phyloP scores from a whole-genome alignment of 2,888 invertebrate species.

The Panzeria rudis region DNA sequence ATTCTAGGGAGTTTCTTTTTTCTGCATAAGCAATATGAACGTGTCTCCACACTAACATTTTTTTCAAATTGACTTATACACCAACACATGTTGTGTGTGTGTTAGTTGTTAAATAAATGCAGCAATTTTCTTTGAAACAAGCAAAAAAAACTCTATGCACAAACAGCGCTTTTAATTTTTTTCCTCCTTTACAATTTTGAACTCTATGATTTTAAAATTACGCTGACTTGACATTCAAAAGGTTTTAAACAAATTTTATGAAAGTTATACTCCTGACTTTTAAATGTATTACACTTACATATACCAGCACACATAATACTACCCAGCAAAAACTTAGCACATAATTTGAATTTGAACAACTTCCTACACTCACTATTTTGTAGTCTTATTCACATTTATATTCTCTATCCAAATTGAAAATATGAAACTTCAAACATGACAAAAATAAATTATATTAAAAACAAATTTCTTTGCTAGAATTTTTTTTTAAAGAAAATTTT shows the following conservation, averaged over 20 bases:
- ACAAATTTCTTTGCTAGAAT: too few relatives aligned
- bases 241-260: conserved; percentile 64
- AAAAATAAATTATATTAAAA: too few relatives aligned
- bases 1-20: conserved; percentile 59
- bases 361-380: too few relatives aligned
- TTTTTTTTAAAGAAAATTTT: too few relatives aligned
- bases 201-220: conserved; percentile 68
- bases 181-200: conserved; percentile 36
- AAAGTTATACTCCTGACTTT: conserved; percentile 9
- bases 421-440: too few relatives aligned
- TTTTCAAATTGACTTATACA: not conserved
- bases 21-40: conserved; percentile 12
- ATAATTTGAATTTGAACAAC: too few relatives aligned
- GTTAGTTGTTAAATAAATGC: conserved; percentile 54
- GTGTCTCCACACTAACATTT: not conserved
- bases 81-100: conserved; percentile 6
- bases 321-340: too few relatives aligned
- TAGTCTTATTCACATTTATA: too few relatives aligned
- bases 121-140: conserved; percentile 62
- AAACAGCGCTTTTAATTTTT: conserved; percentile 10
- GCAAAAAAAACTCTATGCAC: not conserved
- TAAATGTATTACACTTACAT: not conserved
- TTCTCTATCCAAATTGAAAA: too few relatives aligned
- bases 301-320: not conserved
- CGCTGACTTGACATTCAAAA: conserved; percentile 71